Evolutionary conservation across 2,797 vertebrate species (phyloP).

Genomic region (Hemibagrus guttatus): DNA sequence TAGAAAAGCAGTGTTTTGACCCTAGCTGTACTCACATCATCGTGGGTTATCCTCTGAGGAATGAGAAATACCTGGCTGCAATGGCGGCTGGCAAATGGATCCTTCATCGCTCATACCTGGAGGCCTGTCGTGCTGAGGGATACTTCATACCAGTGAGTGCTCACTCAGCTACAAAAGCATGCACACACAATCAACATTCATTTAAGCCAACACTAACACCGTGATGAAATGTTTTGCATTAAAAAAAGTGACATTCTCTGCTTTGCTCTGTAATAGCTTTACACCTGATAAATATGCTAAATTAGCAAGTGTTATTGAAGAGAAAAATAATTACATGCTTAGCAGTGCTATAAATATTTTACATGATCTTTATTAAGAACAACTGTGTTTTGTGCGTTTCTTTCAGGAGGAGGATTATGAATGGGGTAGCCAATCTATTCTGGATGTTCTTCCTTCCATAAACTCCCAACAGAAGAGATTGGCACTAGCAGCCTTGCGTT

Average conservation of each 20-base stretch:
- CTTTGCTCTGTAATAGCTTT: too few relatives aligned
- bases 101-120: slow-evolving; percentile 94
- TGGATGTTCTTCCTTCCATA: slow-evolving; percentile 85
- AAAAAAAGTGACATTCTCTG: neutral
- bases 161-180: neutral
- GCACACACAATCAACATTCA: neutral
- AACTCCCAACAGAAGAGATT: slow-evolving; percentile 86
- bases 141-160: slow-evolving; percentile 80
- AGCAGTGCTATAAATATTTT: neutral
- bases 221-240: neutral
- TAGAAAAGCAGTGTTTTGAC: slow-evolving; percentile 96
- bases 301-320: neutral
- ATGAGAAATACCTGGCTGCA: slow-evolving; percentile 94
- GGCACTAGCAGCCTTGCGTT: slow-evolving; percentile 89
- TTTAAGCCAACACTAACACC: neutral
- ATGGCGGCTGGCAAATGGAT: slow-evolving; percentile 99
- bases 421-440: slow-evolving; percentile 90
- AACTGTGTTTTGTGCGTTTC: neutral
- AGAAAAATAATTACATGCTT: neutral
- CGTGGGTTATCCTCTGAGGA: slow-evolving; percentile 92
- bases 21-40: slow-evolving; percentile 93
- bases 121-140: slow-evolving; percentile 84
- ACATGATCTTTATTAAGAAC: neutral
- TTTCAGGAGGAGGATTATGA: slow-evolving; percentile 93
- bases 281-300: neutral